phyloP scores from a whole-genome alignment of 2,113 vertebrate species.

The Solea solea region DNA sequence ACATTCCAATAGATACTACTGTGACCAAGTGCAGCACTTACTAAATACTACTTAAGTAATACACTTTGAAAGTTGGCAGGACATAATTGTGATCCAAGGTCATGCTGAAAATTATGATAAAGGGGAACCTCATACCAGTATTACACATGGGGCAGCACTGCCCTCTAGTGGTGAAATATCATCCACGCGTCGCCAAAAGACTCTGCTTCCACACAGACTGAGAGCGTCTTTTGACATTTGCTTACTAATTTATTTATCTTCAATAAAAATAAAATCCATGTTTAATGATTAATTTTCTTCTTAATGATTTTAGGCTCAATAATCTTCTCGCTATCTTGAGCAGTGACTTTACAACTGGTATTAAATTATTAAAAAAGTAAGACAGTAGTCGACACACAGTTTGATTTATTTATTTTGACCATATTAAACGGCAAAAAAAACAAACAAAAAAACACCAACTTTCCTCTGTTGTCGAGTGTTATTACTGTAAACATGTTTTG shows the following conservation, averaged over 20 bases:
- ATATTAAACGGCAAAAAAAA: constrained; percentile 68
- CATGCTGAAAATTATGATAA: constrained; percentile 17
- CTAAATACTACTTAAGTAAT: constrained; percentile 72
- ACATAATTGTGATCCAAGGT: constrained; percentile 18
- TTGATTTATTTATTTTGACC: constrained; percentile 73
- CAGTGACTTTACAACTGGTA: neutral
- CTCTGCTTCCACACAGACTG: constrained; percentile 32
- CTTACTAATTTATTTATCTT: constrained; percentile 70
- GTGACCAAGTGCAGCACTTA: constrained; percentile 70
- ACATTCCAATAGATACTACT: constrained; percentile 72
- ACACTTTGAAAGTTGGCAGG: constrained; percentile 23
- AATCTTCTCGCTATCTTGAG: neutral
- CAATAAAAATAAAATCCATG: constrained; percentile 32
- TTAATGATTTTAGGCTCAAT: constrained; percentile 49
- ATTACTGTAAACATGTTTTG: constrained; percentile 70
- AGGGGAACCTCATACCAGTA: constrained; percentile 18
- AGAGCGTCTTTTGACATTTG: constrained; percentile 28
- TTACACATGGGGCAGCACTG: constrained; percentile 23
- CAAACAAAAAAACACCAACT: constrained; percentile 17
- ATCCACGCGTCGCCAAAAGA: constrained; percentile 3
- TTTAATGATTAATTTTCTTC: constrained; percentile 54
- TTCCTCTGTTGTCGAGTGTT: constrained; percentile 45
- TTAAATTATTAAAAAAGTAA: constrained; percentile 1
- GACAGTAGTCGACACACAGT: constrained; percentile 30
- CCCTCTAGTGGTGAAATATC: constrained; percentile 64